Evolutionary conservation across 2,888 invertebrate genomes (phyloP).

Genomic region (Drosophila subquinaria): DNA sequence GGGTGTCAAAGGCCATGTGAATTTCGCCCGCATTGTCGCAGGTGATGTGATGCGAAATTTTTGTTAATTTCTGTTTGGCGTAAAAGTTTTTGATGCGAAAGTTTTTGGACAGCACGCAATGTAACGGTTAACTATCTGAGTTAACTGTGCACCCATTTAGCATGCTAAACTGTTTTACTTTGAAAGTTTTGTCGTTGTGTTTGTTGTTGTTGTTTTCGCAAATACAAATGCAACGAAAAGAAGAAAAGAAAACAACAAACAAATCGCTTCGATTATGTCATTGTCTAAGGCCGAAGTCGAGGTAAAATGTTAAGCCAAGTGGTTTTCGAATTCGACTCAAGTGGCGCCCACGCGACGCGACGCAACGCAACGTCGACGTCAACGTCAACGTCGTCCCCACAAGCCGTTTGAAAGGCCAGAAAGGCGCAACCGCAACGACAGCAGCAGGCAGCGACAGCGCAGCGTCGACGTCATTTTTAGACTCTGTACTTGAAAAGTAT

Average conservation of each 20-base stretch:
- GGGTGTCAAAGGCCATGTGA: slow-evolving; percentile 21
- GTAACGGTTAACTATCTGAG: slow-evolving; percentile 10
- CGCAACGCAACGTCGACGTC: background rate
- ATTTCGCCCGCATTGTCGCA: slow-evolving; percentile 29
- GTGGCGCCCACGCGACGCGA: slow-evolving; percentile 65
- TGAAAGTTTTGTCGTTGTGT: slow-evolving; percentile 37
- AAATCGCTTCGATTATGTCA: slow-evolving; percentile 68
- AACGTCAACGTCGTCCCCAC: slow-evolving; percentile 12
- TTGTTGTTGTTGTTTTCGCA: slow-evolving; percentile 4
- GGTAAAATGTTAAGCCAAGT: slow-evolving; percentile 35
- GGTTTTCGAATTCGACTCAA: slow-evolving; percentile 47
- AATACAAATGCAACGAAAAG: slow-evolving; percentile 52
- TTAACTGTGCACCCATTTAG: slow-evolving; percentile 8
- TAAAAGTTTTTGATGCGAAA: slow-evolving; percentile 24
- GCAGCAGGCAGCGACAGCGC: slow-evolving; percentile 27
- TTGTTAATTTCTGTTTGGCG: slow-evolving; percentile 10
- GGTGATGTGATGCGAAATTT: slow-evolving; percentile 6
- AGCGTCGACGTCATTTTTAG: slow-evolving; percentile 46
- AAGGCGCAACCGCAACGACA: slow-evolving; percentile 67
- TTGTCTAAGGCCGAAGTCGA: slow-evolving; percentile 45
- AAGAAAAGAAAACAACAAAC: slow-evolving; percentile 16
- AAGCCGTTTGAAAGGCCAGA: slow-evolving; percentile 55
- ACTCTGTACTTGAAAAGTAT: background rate
- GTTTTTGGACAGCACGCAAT: slow-evolving; percentile 35
- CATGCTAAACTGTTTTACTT: slow-evolving; percentile 24